Evolutionary conservation across 2,888 invertebrate species (phyloP), one percentile per base, ranked within the genome.

Genomic region (Heteromyza rotundicornis): DNA sequence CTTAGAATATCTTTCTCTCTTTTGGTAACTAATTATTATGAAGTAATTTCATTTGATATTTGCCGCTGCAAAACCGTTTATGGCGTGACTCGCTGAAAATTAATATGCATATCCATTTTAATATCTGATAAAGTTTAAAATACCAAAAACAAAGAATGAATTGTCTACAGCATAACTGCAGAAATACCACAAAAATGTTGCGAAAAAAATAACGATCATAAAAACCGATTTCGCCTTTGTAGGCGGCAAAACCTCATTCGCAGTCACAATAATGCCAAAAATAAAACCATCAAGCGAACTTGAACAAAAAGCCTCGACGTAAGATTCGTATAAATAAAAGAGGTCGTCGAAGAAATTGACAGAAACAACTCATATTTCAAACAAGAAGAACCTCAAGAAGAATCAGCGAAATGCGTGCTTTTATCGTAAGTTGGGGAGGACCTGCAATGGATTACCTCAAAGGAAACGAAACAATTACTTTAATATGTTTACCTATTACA

Each of bases 311-410:
- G 67, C 68, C 62, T 68, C 68, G 68, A 68, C 73, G 73, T 74
- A 70, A 68, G 73, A 68, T 73, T 73, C 70, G 76, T 75, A 73
- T 74, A 74, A 76, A 75, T 75, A 75, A 71, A 71, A 75, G 75
- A 69, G 72, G 73, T 71, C 66, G 71, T 54, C 51, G 66, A 58
- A 65, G 60, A 67, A 67, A 63, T 64, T 68, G 63, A 68, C 75
- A 75, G 72, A 76, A 73, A 68, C 69, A 66, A 63, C 61, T 72
- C 62, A 68, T 54, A 60, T 56, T 68, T 71, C 70, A 66, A 65
- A 65, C 66, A 60, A 22, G 2, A 2, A 71, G 69, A 64, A 73
- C 44, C 20, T n/a, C n/a, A n/a, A n/a, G 35, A 10, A 40, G 36
- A 19, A 36, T 55, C 10, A 53, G 12, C 57, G 74, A 65, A 61